phyloP scores from a whole-genome alignment of 1,140 invertebrate genomes.

The Sycobia sp. region DNA sequence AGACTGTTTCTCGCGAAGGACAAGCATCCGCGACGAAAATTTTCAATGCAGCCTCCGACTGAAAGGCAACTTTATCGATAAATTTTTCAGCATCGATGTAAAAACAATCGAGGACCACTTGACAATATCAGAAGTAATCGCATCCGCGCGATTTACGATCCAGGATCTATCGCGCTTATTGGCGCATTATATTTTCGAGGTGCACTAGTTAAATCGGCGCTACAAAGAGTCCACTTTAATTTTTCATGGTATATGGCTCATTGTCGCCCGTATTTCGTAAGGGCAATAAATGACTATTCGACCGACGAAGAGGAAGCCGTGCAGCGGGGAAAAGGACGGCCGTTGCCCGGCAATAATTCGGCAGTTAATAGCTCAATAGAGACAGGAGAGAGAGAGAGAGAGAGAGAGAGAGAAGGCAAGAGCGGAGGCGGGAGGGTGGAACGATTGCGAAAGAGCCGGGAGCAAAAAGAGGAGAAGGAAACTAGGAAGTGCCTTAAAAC shows the following conservation, averaged over 20 bases:
- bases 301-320: neutral
- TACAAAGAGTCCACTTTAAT: constrained; percentile 18
- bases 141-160: too few species aligned
- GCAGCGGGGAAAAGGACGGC: constrained; percentile 26
- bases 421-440: constrained; percentile 11
- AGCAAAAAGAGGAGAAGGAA: neutral
- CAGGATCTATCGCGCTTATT: too few species aligned
- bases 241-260: neutral
- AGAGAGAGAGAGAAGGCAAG: constrained; percentile 6
- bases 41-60: too few species aligned
- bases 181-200: too few species aligned
- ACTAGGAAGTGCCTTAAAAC: constrained; percentile 21
- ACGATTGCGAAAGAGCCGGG: constrained; percentile 9
- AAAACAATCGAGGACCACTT: too few species aligned
- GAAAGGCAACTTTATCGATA: too few species aligned
- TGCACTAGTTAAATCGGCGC: too few species aligned
- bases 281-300: constrained; percentile 23
- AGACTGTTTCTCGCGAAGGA: too few species aligned
- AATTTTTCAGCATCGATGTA: too few species aligned
- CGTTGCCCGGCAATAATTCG: constrained; percentile 33
- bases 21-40: too few species aligned
- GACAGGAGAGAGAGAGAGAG: constrained; percentile 4
- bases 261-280: constrained; percentile 4
- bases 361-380: constrained; percentile 37
- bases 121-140: too few species aligned